These are phyloP conservation scores for Mormyrus iriodes DNA, from an alignment of 2,113 vertebrate genomes.

Conservation along the genomic window DNA sequence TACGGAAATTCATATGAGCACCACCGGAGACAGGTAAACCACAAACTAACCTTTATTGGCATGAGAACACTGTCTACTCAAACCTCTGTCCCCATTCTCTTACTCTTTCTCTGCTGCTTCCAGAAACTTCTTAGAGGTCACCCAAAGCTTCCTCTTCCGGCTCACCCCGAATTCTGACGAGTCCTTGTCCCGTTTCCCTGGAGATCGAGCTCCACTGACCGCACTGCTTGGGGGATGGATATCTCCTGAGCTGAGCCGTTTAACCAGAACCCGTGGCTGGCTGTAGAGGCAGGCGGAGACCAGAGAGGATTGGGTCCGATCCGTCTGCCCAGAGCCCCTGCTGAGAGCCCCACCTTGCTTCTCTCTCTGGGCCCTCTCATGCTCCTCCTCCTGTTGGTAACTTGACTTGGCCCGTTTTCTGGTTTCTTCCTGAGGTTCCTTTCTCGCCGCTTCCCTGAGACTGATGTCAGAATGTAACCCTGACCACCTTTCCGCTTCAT, in stretches of 20 bases:
- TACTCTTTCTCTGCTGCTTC: conserved; percentile 54
- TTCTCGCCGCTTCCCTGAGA: not conserved
- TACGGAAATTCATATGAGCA: not conserved
- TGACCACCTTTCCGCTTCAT: conserved; percentile 22
- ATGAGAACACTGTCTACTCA: not conserved
- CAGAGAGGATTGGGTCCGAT: not conserved
- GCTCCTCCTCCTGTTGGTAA: not conserved
- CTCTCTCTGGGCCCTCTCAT: not conserved
- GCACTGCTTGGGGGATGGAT: not conserved
- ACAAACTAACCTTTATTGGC: not conserved
- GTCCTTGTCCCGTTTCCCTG: not conserved
- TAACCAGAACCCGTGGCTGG: conserved; percentile 8
- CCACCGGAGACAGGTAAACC: not conserved
- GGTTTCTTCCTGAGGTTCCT: conserved; percentile 32
- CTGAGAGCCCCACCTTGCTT: not conserved
- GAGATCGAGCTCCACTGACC: not conserved
- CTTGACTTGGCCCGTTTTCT: not conserved
- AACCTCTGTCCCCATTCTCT: conserved; percentile 29
- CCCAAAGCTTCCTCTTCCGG: conserved; percentile 21
- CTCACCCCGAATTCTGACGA: not conserved
- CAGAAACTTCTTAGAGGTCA: conserved; percentile 5
- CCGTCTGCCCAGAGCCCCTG: not conserved
- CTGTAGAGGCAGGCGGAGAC: not conserved
- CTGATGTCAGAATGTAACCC: not conserved
- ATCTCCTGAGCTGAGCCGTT: not conserved